Evolutionary conservation across 1,140 invertebrate species (phyloP), one percentile per base, ranked within the genome.

Genomic region (Procambarus clarkii): DNA sequence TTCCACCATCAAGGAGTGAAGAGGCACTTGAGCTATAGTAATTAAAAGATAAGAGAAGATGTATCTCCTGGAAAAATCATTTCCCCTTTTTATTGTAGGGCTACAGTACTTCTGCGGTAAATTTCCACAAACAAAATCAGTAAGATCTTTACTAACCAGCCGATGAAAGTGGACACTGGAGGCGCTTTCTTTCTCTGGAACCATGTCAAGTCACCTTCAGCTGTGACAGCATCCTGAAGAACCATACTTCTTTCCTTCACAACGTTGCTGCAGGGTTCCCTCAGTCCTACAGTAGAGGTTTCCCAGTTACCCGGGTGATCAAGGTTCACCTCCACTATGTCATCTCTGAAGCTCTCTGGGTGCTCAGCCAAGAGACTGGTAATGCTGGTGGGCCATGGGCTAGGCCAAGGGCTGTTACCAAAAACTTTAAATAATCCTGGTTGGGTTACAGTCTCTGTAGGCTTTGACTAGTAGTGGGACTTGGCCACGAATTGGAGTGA

Each of bases 321-420:
- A 50, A 77, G 5, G 34, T 58, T 77, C 13, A 76, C 81, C 24
- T 60, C 80, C 50, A 58, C 13, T 44, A 54, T 74, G 21, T 78
- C 88, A 13, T 84, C 89, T 24, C 74, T 60, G 60, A 91, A 91
- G n/a, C 50, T 78, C 77, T 91, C 89, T 11, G 89, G 89, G 69
- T 91, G 89, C 8, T 64, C 77, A 21, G 82, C 83, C 11, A 91
- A 58, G 34, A 91, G 82, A 45, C n/a, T 64, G 3, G 89, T 91
- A 74, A 91, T 91, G 11, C 71, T 85, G 13, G 89, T 91, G 11
- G 89, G 89, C 18, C 74, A 7, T 46, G 87, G 79, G 24, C 60
- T 64, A 13, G 58, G 21, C 21, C 50, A 80, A 45, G 86, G 34
- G 2, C 86, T 54, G 13, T 71, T 74, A 69, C 50, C 69, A 4